These are phyloP conservation scores for Fundulus diaphanus DNA, from an alignment of 2,797 vertebrate genomes.

Conservation along the genomic window DNA sequence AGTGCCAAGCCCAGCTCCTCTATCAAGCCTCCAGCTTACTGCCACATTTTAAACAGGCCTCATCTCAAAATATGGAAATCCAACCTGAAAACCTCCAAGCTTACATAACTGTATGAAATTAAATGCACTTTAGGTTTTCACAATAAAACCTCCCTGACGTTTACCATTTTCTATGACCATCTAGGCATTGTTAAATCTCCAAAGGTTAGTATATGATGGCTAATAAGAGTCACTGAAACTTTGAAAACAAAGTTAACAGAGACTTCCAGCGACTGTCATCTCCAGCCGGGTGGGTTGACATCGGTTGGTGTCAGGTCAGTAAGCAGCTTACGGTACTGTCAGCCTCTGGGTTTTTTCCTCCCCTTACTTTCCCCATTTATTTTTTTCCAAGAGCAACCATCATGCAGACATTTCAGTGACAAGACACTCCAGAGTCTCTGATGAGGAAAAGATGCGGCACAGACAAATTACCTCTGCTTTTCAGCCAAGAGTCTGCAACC, in stretches of 20 bases:
- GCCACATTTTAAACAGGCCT: not conserved
- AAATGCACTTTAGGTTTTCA: not conserved
- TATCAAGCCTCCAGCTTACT: slow-evolving; percentile 3
- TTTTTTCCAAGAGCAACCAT: not conserved
- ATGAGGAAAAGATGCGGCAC: not conserved
- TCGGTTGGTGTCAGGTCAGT: slow-evolving; percentile 11
- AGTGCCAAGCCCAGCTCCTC: not conserved
- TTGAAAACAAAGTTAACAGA: not conserved
- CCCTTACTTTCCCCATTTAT: not conserved
- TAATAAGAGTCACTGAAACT: not conserved
- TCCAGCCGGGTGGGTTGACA: slow-evolving; percentile 7
- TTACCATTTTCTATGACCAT: not conserved
- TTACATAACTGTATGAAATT: not conserved
- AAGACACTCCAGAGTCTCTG: slow-evolving; percentile 1
- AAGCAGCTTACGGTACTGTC: not conserved
- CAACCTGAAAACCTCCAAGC: not conserved
- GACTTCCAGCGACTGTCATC: not conserved
- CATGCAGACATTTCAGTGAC: slow-evolving; percentile 3
- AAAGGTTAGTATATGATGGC: not conserved
- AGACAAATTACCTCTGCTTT: not conserved
- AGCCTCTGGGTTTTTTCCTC: not conserved
- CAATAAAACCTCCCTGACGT: not conserved
- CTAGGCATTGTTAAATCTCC: not conserved
- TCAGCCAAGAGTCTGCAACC: not conserved
- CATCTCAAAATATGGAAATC: no score